Base-by-base conservation (phyloP, 1,140 invertebrate species). In the Drosophila kepulauana region DNA sequence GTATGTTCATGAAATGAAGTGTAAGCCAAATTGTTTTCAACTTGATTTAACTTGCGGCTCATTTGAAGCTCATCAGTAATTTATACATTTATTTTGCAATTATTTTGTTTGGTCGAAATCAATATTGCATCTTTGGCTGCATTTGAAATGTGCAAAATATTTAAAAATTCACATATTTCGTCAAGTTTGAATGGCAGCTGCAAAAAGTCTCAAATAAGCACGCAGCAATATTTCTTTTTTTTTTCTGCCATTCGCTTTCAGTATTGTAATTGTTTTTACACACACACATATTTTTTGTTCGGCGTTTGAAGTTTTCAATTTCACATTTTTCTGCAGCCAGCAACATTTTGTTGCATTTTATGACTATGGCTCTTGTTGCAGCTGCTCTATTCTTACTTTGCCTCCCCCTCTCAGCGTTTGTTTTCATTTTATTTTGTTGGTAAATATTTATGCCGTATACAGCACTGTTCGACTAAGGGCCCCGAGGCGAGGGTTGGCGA, bases 191-290 rank as follows among this genome's bases (percentile, higher is more conserved):
- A 25, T 56, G 57, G 1, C 13, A 35, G 16, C n/a, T 43, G 7
- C 6, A 48, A 71, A 72, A 77, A 71, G 13, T 51, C 46, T 41
- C 49, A 30, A 63, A 82, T 28, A 51, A 58, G 80, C 84, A 87
- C 84, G 82, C 59, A 25, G 49, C 76, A 54, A 41, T 11, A 38
- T 56, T 38, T 38, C 7, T 16, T 35, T 54, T 13, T 48, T 38
- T 38, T 48, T 28, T 13, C 20, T 41, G 8, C 8, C 10, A 10
- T 38, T 38, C 35, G 35, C 8, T 38, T 38, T 38, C 35, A 38
- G 35, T 38, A 3, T 41, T 28, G 56, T 70, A 51, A 49, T 64
- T 45, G 43, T 13, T 75, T 63, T 63, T 56, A 46, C 13, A 38
- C 49, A 45, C 25, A 57, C 20, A 25, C 20, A 25, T 25, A 25